Evolutionary conservation across 2,113 vertebrate species (phyloP).

Genomic region (Sciurus niger): DNA sequence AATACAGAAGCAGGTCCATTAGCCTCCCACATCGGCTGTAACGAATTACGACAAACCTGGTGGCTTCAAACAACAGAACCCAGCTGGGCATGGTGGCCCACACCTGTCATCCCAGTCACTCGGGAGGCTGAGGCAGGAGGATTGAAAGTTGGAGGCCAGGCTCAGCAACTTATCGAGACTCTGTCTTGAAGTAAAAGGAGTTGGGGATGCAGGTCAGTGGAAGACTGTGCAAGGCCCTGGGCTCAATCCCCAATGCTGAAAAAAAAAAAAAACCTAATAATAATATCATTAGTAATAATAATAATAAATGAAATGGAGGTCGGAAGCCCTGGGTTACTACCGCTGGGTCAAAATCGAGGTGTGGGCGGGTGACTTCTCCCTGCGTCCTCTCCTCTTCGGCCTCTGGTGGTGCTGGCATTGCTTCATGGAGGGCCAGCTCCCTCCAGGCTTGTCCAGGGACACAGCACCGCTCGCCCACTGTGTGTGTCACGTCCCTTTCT

Average conservation of each 20-base stretch:
- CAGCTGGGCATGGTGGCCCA: too few relatives aligned
- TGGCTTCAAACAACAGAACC: too few relatives aligned
- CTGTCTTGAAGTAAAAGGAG: neutral
- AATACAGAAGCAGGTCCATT: neutral
- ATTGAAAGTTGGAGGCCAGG: neutral
- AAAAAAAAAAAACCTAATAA: neutral
- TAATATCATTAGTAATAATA: neutral
- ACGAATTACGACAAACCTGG: neutral
- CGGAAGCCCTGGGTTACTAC: neutral
- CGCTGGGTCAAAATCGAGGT: neutral
- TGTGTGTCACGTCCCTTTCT: neutral
- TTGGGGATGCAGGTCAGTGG: neutral
- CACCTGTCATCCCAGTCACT: neutral
- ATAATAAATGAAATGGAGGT: neutral
- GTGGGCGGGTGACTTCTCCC: accelerated
- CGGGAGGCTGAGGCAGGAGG: neutral
- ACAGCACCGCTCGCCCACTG: too few relatives aligned
- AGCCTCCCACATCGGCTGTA: neutral
- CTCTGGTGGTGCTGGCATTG: neutral
- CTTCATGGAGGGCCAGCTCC: accelerated
- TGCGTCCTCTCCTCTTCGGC: accelerated
- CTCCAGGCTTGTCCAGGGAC: accelerated
- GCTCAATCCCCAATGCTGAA: neutral
- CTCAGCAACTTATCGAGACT: neutral
- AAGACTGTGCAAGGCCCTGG: too few relatives aligned